Base-by-base conservation (phyloP, 2,888 invertebrate species). In the Melolontha melolontha region DNA sequence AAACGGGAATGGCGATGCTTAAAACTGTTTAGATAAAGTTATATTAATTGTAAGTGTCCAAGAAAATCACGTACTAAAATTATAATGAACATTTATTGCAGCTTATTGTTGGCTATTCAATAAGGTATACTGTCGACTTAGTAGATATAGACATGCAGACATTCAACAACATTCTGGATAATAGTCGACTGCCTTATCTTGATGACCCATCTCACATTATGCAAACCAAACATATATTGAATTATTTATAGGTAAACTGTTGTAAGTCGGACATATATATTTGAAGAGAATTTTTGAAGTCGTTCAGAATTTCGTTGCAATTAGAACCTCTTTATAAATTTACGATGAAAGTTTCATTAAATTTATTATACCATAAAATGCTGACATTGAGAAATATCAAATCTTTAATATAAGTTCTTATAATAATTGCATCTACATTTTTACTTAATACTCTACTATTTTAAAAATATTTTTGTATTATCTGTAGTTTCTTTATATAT, bases 221-320 rank as follows among this genome's bases (percentile, higher is more conserved):
- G 59, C 59, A 22, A 22, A 22, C 22, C 4, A 27, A 59, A 59
- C 44, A 44, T 44, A 59, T 59, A 59, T 59, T 59, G 59, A 59
- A 59, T 59, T 44, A 59, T 59, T 59, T 59, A 59, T 59, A 59
- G 59, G 42, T 44, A 59, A 59, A 59, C 59, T 8, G 59, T 59
- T 59, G 42, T 59, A 59, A 59, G 44, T 59, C 59, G 27, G 59
- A 34, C 59, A 59, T 44, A 59, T 47, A 59, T 59, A 59, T 44
- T 44, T 44, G 44, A 59, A 42, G 44, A 44, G 59, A 44, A 59
- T 59, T 42, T 59, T 59, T 59, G 14, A 59, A 27, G 2, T n/a
- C n/a, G n/a, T n/a, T n/a, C n/a, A n/a, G n/a, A n/a, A n/a, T n/a
- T n/a, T 22, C 22, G 22, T 22, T 22, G 22, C 22, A 22, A 22